A percentile compares a stretch with the other conserved stretches of the same genome.
These are phyloP conservation scores for Trichogramma dendrolimi DNA, from an alignment of 2,888 invertebrate species.

Conservation along the genomic window DNA sequence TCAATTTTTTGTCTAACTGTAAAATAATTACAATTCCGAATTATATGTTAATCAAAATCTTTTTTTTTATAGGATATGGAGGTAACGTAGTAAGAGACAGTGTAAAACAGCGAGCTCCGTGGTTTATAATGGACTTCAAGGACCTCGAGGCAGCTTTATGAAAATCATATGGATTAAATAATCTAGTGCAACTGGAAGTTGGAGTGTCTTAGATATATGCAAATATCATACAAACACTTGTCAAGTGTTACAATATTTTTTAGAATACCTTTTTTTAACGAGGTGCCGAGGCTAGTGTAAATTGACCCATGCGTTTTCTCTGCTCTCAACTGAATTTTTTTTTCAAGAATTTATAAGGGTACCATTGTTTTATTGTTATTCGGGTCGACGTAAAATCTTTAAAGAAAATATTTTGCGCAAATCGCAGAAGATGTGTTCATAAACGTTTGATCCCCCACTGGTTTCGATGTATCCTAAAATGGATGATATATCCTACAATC, in stretches of 20 bases:
- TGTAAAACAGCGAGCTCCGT: constrained; percentile 75
- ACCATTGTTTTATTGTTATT: no score
- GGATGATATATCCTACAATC: constrained; percentile 11
- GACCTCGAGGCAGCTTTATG: constrained; percentile 63
- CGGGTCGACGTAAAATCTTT: constrained; percentile 4
- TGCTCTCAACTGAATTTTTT: no score
- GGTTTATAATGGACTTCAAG: constrained; percentile 86
- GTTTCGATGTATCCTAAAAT: constrained; percentile 17
- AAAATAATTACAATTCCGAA: no score
- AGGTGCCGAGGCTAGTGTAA: no score
- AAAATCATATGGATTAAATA: neutral
- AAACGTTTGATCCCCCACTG: neutral
- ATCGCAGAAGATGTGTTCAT: neutral
- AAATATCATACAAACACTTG: constrained; percentile 6
- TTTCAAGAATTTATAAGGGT: no score
- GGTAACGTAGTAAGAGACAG: constrained; percentile 85
- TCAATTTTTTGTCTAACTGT: neutral
- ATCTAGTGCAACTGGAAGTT: constrained; percentile 7
- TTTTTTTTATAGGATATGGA: constrained; percentile 74
- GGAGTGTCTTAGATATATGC: constrained; percentile 10
- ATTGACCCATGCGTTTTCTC: no score
- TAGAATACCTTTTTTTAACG: no score
- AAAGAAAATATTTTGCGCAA: constrained; percentile 14
- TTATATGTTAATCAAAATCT: constrained; percentile 7
- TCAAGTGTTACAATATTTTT: neutral